Evolutionary conservation across 2,797 vertebrate genomes (phyloP), one percentile per base, ranked within the genome.

Genomic region (Silurus aristotelis): DNA sequence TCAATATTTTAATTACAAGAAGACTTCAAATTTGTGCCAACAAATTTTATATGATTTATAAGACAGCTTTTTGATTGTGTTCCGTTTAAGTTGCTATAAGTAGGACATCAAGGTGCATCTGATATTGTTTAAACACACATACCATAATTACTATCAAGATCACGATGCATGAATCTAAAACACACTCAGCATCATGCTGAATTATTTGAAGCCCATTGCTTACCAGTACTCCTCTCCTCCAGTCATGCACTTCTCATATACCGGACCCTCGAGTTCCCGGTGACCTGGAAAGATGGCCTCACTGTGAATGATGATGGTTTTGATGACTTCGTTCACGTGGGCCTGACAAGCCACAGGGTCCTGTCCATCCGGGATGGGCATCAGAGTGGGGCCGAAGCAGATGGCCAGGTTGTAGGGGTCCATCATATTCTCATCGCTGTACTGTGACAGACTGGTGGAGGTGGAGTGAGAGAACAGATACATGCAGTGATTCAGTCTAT

Each of bases 391-490:
- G 83, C 98, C 98, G 4, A 99, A 99, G 95, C 98, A 99, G 94
- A 99, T 99, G 89, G 98, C 98, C 89, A 99, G 90, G 93, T 99
- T 99, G 94, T 99, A 99, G 86, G 98, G 96, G 89, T 99, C 98
- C 98, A 99, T 99, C 98, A 99, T 99, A 95, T 99, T 99, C 93
- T 99, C 98, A 83, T 99, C 98, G 0, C 98, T 99, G 92, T 99
- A 99, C 94, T 99, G 98, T 0, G 98, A 99, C 89, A 99, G 90
- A 93, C 98, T 99, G 77, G 48, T 66, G n/a, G 38, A 25, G 19
- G 75, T 48, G 76, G n/a, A 17, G 56, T 27, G 61, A 71, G 71
- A 77, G 27, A n/a, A 60, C 56, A 7, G 12, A 64, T 19, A 85
- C 19, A 87, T 2, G 58, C 52, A 70, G 64, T 71, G 27, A 76